Percentiles rank a stretch among this genome's conserved stretches.
Conservation (phyloP, 64 coral and sea anemone species). For the Pocillopora verrucosa region DNA sequence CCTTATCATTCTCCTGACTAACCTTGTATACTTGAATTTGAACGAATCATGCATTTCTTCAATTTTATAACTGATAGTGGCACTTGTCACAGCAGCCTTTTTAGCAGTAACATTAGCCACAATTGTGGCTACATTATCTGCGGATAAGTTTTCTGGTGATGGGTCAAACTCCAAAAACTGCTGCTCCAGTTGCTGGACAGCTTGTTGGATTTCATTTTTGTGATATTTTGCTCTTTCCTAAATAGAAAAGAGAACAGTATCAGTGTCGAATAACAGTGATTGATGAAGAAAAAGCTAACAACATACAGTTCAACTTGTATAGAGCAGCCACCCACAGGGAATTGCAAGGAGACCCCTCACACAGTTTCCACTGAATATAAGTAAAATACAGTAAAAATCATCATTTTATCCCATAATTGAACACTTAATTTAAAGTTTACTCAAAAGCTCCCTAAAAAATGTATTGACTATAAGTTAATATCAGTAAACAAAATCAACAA, state of each 20-base stretch:
- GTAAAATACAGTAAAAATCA: too few relatives aligned
- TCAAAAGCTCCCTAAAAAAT: too few relatives aligned
- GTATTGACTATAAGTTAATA: too few relatives aligned
- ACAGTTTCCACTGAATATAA: too few relatives aligned
- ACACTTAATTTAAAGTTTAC: too few relatives aligned
- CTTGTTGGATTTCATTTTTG: slow-evolving; percentile 52
- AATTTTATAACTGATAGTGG: slow-evolving; percentile 47
- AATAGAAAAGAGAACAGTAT: neutral
- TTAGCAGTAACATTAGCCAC: neutral
- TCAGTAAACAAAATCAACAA: too few relatives aligned
- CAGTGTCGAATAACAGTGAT: too few relatives aligned
- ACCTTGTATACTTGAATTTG: slow-evolving; percentile 58
- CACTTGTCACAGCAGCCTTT: slow-evolving; percentile 21
- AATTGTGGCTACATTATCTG: slow-evolving; percentile 28
- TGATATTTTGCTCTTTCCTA: slow-evolving; percentile 56
- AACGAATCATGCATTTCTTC: slow-evolving; percentile 61
- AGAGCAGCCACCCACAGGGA: too few relatives aligned
- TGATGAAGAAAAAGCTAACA: too few relatives aligned
- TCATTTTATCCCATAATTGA: too few relatives aligned
- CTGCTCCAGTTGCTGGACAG: slow-evolving; percentile 33
- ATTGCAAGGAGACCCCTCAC: too few relatives aligned
- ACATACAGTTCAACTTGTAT: too few relatives aligned
- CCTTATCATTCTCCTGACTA: slow-evolving; percentile 8
- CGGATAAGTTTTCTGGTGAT: slow-evolving; percentile 26
- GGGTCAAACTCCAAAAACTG: slow-evolving; percentile 51